Base-by-base conservation (phyloP, 2,797 vertebrate genomes). In the Momotus momota region DNA sequence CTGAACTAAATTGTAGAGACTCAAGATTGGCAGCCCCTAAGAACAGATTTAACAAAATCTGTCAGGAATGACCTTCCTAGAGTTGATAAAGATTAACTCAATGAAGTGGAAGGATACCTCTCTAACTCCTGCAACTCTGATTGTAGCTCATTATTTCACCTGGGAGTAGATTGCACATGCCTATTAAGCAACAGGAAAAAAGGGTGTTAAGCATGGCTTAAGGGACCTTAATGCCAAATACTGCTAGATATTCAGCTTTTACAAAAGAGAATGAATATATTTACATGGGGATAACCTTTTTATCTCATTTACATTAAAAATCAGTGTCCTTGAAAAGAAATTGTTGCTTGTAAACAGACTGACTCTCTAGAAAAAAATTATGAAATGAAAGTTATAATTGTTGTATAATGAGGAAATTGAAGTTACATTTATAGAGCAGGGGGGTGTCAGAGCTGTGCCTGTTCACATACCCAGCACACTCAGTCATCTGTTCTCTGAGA, bases 201-300 rank as follows among this genome's bases (percentile, higher is more conserved):
- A 89, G 45, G 41, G 52, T 92, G 54, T 94, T 95, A 95, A 97
- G 74, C 67, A 90, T 66, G 40, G 54, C 78, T 95, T 93, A 73
- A 96, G 93, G 97, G 81, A 90, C 46, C 58, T 86, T 58, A 84
- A 58, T 70, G 55, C 81, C 95, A 92, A 97, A 96, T 94, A 92
- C 94, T 84, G 81, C 58, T 38, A 88, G 55, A 71, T 73, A 87
- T 38, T 81, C 51, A 67, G 23, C 67, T 95, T 96, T 90, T 78
- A 92, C 57, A 82, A 94, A 96, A 95, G 26, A 62, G 20, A 87
- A 88, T 48, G 2, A 92, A 75, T 91, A 43, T 88, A 71, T 86
- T 96, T 96, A 91, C 40, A 48, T 14, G 20, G 31, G 18, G n/a
- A 31, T 71, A 67, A 45, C 0, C 1, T 74, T 60, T 78, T 71